Percentiles rank a stretch among this genome's conserved stretches.
Evolutionary conservation across 2,888 invertebrate species (phyloP).

Genomic region (Synergus gifuensis): DNA sequence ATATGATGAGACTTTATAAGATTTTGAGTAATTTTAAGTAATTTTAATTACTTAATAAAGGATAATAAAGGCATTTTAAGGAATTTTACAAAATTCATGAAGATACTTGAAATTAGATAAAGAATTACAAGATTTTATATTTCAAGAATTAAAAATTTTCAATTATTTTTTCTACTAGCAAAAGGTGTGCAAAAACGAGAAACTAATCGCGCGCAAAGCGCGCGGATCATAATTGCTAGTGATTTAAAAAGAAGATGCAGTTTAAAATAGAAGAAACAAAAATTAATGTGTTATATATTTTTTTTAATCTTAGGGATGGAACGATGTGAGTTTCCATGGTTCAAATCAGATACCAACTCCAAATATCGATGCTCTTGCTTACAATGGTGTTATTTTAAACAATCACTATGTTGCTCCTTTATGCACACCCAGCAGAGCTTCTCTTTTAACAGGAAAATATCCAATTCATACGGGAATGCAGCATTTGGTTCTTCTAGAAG

Average conservation of each 20-base stretch:
- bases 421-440: constrained; percentile 90
- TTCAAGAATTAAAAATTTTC: too few species aligned
- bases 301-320: constrained; percentile 86
- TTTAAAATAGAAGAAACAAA: neutral
- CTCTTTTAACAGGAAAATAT: constrained; percentile 91
- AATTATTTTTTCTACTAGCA: too few species aligned
- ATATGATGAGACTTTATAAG: too few species aligned
- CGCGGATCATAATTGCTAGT: too few species aligned
- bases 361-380: constrained; percentile 91
- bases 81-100: too few species aligned
- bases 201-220: too few species aligned
- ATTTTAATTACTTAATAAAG: too few species aligned
- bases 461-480: constrained; percentile 90
- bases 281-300: neutral
- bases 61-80: too few species aligned
- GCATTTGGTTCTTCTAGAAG: constrained; percentile 83
- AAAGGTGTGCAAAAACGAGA: too few species aligned
- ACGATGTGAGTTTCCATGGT: constrained; percentile 94
- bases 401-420: constrained; percentile 91
- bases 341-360: constrained; percentile 92
- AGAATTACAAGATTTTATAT: too few species aligned
- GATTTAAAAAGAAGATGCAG: neutral
- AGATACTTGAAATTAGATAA: too few species aligned
- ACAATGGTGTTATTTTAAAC: constrained; percentile 90
- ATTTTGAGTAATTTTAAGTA: too few species aligned